phyloP scores from a whole-genome alignment of 92 coral and sea anemone genomes.

The Desmophyllum pertusum region DNA sequence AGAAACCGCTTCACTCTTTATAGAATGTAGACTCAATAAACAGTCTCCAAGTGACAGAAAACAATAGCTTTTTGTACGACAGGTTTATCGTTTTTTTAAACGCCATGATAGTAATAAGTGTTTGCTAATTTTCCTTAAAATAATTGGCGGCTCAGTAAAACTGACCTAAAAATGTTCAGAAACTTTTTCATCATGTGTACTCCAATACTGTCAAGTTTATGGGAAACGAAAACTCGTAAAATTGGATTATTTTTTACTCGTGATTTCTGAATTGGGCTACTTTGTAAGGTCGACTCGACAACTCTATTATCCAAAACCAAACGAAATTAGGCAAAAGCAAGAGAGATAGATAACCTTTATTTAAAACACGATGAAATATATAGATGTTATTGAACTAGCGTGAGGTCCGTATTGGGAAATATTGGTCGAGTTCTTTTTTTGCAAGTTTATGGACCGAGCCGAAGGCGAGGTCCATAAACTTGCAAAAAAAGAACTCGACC shows the following conservation, averaged over 20 bases:
- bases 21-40: background rate
- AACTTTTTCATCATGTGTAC: background rate
- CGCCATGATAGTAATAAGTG: no score
- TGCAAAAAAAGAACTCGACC: no score
- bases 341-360: background rate
- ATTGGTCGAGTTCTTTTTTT: no score
- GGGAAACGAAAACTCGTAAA: constrained; percentile 12
- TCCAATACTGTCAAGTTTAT: background rate
- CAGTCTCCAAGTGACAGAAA: background rate
- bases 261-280: background rate
- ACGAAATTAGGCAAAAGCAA: no score
- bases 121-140: background rate
- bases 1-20: background rate
- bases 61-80: background rate
- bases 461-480: no score
- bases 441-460: no score
- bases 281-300: background rate
- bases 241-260: background rate
- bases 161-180: background rate
- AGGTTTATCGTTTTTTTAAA: no score
- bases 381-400: no score
- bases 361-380: no score
- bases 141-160: no score
- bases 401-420: no score
- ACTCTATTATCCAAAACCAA: background rate